phyloP scores from a whole-genome alignment of 1,140 invertebrate genomes.

The Ips nitidus region DNA sequence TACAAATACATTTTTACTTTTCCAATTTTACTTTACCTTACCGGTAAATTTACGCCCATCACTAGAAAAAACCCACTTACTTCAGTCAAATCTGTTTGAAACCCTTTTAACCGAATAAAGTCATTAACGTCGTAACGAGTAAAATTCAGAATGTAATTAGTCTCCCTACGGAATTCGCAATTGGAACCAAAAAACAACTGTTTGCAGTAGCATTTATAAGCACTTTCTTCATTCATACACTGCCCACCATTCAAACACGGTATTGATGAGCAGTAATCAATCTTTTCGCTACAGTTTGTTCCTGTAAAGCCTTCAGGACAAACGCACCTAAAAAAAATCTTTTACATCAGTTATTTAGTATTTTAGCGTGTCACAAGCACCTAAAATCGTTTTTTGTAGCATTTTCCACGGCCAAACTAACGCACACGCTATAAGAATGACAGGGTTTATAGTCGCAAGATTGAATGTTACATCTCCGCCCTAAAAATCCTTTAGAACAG shows the following conservation, averaged over 20 bases:
- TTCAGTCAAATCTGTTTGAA: constrained; percentile 50
- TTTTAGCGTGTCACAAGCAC: constrained; percentile 28
- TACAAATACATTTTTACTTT: too few species aligned
- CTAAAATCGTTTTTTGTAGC: constrained; percentile 52
- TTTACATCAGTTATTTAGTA: background rate
- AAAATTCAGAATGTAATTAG: constrained; percentile 60
- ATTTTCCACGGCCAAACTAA: constrained; percentile 52
- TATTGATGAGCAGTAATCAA: constrained; percentile 59
- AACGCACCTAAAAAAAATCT: constrained; percentile 50
- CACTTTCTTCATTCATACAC: constrained; percentile 53
- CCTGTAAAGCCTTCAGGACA: constrained; percentile 59
- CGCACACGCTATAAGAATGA: constrained; percentile 55
- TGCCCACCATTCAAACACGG: constrained; percentile 58
- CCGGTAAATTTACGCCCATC: too few species aligned
- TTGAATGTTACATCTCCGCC: constrained; percentile 57
- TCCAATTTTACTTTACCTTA: too few species aligned
- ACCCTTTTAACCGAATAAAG: constrained; percentile 56
- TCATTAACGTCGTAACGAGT: constrained; percentile 57
- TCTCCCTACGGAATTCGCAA: constrained; percentile 54
- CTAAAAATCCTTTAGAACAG: constrained; percentile 61
- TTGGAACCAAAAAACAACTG: constrained; percentile 49
- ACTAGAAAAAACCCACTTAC: constrained; percentile 40
- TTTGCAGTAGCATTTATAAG: constrained; percentile 52
- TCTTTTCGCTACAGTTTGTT: constrained; percentile 50
- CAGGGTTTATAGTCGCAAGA: constrained; percentile 63